Evolutionary conservation across 2,113 vertebrate species (phyloP), one percentile per base, ranked within the genome.

Genomic region (Nycticebus coucang): DNA sequence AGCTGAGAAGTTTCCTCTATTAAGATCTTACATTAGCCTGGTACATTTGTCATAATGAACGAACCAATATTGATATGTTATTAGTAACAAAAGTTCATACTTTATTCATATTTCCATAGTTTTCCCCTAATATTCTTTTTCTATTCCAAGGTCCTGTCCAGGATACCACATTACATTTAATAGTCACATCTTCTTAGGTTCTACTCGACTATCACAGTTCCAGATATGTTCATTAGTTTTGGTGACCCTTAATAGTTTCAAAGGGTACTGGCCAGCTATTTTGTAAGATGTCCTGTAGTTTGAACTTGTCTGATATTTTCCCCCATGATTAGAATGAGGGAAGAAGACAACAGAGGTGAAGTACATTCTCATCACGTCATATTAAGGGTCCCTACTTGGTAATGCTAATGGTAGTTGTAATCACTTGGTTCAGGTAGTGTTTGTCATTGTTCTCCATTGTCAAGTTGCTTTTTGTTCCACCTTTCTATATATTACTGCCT

Each of bases 191-290:
- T 64, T 45, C 71, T 71, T 87, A 87, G 66, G 33, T 87, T 59
- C 74, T 62, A 26, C 37, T 57, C 81, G 41, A 18, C 77, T 55
- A 26, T 68, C 35, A 35, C 37, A 84, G 53, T 79, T 91, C 75
- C 82, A 79, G 45, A 83, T 28, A 64, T 60, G 22, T 78, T 71
- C 69, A 71, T 93, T 87, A 33, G 45, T 93, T 90, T 83, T 68
- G 37, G 59, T 86, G 79, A 83, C 33, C 55, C 57, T 78, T 75
- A 79, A 91, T 10, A 41, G n/a, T 41, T 85, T 74, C 26, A 11
- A 66, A 24, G 57, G 30, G 7, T 33, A 2, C n/a, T 55, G 15
- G 81, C 55, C 22, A 37, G 37, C 50, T 82, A 4, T 90, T 93
- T 90, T 69, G 11, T 35, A 78, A 41, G 78, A 18, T 75, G 22